Percentiles rank a stretch among this genome's conserved stretches.
phyloP scores from a whole-genome alignment of 2,113 vertebrate genomes.

The Caloenas nicobarica region DNA sequence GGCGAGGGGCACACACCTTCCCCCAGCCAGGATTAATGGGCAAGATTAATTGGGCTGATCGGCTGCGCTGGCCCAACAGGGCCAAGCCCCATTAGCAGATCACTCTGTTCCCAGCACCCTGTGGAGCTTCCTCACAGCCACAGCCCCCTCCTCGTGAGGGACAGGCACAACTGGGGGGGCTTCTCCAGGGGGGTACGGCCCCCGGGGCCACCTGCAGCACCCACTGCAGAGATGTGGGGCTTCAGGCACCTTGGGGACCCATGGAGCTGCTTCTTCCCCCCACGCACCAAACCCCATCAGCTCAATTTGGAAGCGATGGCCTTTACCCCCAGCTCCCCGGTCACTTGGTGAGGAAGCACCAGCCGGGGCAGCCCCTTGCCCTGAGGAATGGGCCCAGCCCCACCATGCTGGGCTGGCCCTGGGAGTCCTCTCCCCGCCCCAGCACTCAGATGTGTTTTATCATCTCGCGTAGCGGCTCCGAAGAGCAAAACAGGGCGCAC shows the following conservation, averaged over 20 bases:
- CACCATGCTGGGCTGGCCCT: background rate
- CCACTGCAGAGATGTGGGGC: background rate
- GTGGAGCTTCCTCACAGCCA: background rate
- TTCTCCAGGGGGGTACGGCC: background rate
- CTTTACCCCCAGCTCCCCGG: background rate
- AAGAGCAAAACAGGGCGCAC: constrained; percentile 56
- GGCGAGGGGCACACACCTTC: background rate
- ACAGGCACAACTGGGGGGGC: background rate
- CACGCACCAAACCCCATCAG: background rate
- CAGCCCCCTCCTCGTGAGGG: background rate
- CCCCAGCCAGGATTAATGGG: background rate
- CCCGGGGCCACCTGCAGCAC: background rate
- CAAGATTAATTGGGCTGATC: background rate
- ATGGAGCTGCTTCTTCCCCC: background rate
- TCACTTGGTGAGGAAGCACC: background rate
- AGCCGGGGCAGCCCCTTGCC: background rate
- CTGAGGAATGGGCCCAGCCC: background rate
- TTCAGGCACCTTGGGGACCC: background rate
- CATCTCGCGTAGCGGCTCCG: background rate
- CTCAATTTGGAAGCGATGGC: fast-evolving
- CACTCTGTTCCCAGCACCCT: background rate
- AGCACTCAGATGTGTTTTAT: background rate
- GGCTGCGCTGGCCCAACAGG: background rate
- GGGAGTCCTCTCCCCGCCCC: background rate
- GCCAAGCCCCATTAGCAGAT: background rate